Percentiles rank a stretch among this genome's conserved stretches.
Conservation (phyloP, 92 coral and sea anemone genomes). For the Ricordea florida region DNA sequence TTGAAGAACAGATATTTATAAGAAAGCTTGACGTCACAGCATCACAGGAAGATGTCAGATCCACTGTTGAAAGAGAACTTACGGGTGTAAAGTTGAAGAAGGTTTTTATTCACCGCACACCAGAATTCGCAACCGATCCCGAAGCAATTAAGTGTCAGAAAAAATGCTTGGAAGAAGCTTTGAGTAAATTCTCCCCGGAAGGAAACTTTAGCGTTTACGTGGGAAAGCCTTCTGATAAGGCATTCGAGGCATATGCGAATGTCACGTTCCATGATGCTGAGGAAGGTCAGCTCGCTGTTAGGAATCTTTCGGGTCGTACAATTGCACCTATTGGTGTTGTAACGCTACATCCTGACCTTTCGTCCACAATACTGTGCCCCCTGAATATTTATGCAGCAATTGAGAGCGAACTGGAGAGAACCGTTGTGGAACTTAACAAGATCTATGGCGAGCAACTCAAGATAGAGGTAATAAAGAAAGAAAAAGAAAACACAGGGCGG, state of each 20-base stretch:
- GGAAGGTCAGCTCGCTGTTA: conserved; percentile 35
- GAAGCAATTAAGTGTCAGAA: neutral
- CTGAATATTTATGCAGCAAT: conserved; percentile 34
- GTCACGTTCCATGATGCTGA: conserved; percentile 29
- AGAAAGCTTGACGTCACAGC: conserved; percentile 10
- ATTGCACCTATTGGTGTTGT: conserved; percentile 28
- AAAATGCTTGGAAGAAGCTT: neutral
- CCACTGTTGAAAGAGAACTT: conserved; percentile 30
- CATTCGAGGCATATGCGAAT: conserved; percentile 10
- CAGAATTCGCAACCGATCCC: conserved; percentile 4
- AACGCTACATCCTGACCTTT: conserved; percentile 21
- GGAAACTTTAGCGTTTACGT: conserved; percentile 17
- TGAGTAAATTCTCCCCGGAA: neutral
- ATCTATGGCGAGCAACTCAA: neutral
- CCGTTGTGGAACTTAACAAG: neutral
- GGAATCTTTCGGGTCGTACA: neutral
- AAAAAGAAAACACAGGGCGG: conserved; percentile 12
- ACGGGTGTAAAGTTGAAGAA: conserved; percentile 6
- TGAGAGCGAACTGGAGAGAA: neutral
- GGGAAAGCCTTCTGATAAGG: neutral
- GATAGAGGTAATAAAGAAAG: conserved; percentile 1
- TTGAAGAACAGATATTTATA: conserved; percentile 16
- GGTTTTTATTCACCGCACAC: conserved; percentile 25
- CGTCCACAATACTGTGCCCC: conserved; percentile 19
- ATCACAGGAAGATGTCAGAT: conserved; percentile 34